Base-by-base conservation (phyloP, 2,113 vertebrate genomes). In the Eptatretus burgeri region DNA sequence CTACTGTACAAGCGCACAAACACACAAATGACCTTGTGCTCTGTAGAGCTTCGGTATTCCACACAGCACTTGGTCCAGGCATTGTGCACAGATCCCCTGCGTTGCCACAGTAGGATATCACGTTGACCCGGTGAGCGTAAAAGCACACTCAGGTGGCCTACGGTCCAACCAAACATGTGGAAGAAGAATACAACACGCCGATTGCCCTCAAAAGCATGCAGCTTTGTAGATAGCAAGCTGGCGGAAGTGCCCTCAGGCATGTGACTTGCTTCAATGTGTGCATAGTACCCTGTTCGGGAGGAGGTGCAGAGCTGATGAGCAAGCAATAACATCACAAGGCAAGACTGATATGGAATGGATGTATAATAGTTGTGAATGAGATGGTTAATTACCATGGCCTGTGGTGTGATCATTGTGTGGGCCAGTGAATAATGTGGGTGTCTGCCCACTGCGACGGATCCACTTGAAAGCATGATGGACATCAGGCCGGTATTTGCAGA, bases 391-490 rank as follows among this genome's bases (percentile, higher is more conserved):
- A 60, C 56, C 56, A 20, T 60, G 56, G n/a, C 56, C 56, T n/a
- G 56, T 60, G 56, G 56, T 60, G 56, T 60, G 56, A 20, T 60
- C 56, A 20, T 19, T 19, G 10, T 60, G 56, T n/a, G 56, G 56
- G 2, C 56, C 56, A n/a, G 56, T 60, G 9, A 20, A 13, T 2
- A 20, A 13, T 12, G 56, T 60, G 56, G 56, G 56, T 19, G 56
- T 60, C 10, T 60, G n/a, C n/a, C 56, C 56, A 20, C 56, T 60
- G n/a, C 56, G 56, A n/a, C 56, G n/a, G n/a, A 60, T n/a, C 56
- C 56, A 60, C 56, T 60, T 60, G 56, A 60, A 60, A n/a, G 56
- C 19, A n/a, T 60, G n/a, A n/a, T 19, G 56, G n/a, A 60, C 56
- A 12, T 60, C 56, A 20, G 10, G 56, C 19, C 56, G n/a, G 56